Percentiles rank a stretch among this genome's conserved stretches.
phyloP scores from a whole-genome alignment of 23 tunicate genomes.

The Oikopleura albicans region DNA sequence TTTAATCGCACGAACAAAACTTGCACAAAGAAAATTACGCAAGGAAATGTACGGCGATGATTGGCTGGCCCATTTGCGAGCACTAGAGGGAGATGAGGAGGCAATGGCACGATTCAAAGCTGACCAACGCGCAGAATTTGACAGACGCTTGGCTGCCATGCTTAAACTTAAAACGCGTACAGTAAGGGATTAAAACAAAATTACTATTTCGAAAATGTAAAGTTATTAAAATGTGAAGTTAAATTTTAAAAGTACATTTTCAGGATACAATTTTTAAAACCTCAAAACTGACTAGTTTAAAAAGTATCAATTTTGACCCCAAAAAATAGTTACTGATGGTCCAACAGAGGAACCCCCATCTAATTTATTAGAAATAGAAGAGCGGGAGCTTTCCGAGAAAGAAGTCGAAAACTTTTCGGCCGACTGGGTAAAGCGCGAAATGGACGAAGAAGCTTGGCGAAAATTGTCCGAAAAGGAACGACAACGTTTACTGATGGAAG shows the following conservation, averaged over 20 bases:
- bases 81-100: not conserved
- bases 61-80: not conserved
- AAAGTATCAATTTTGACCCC: too few species aligned
- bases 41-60: conserved; percentile 5
- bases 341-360: too few species aligned
- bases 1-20: not conserved
- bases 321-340: too few species aligned
- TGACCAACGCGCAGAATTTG: not conserved
- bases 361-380: too few species aligned
- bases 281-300: too few species aligned
- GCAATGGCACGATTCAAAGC: not conserved
- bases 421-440: not conserved
- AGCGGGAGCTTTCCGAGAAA: too few species aligned
- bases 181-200: too few species aligned
- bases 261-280: too few species aligned
- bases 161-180: not conserved
- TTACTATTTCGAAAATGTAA: too few species aligned
- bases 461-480: not conserved
- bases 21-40: not conserved
- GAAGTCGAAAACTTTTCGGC: not conserved
- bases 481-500: not conserved
- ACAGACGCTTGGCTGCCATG: not conserved
- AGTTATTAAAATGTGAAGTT: too few species aligned
- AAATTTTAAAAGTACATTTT: too few species aligned
- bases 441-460: not conserved